A percentile compares a stretch with the other conserved stretches of the same genome.
Conservation (phyloP, 92 coral and sea anemone genomes). For the Anthopleura xanthogrammica region DNA sequence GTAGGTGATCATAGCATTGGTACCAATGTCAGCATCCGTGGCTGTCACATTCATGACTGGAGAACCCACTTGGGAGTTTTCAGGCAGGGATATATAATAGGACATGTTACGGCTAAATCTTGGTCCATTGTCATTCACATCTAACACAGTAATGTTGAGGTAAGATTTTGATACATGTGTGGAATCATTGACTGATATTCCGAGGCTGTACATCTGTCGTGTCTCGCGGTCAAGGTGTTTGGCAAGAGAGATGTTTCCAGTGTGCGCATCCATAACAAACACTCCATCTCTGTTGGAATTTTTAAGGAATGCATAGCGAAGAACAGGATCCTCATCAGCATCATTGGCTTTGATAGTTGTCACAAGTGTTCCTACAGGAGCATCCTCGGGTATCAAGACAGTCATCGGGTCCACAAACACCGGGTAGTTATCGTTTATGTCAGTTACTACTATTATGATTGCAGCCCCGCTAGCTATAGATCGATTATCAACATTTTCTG, state of each 20-base stretch:
- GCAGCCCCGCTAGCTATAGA: conserved; percentile 65
- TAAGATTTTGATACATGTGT: conserved; percentile 47
- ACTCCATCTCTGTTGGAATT: conserved; percentile 54
- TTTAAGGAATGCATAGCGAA: conserved; percentile 48
- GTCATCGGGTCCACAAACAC: conserved; percentile 55
- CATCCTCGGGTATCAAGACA: conserved; percentile 72
- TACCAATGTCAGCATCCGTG: conserved; percentile 77
- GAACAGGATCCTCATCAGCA: conserved; percentile 46
- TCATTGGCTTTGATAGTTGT: conserved; percentile 66
- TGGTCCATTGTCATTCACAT: conserved; percentile 90
- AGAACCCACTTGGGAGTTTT: conserved; percentile 60
- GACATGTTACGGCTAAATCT: conserved; percentile 55
- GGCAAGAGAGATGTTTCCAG: conserved; percentile 61
- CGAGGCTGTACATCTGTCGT: conserved; percentile 49
- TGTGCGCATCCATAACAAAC: conserved; percentile 53
- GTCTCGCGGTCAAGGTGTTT: conserved; percentile 70
- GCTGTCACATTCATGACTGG: conserved; percentile 76
- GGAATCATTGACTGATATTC: conserved; percentile 68
- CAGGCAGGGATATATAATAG: conserved; percentile 43
- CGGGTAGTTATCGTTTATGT: conserved; percentile 85
- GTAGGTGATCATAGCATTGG: conserved; percentile 71
- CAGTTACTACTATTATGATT: conserved; percentile 67
- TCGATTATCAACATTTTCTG: conserved; percentile 66
- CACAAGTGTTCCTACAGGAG: conserved; percentile 52
- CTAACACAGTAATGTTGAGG: conserved; percentile 60